Evolutionary conservation across 2,113 vertebrate genomes (phyloP).

Genomic region (Lycaon pictus): DNA sequence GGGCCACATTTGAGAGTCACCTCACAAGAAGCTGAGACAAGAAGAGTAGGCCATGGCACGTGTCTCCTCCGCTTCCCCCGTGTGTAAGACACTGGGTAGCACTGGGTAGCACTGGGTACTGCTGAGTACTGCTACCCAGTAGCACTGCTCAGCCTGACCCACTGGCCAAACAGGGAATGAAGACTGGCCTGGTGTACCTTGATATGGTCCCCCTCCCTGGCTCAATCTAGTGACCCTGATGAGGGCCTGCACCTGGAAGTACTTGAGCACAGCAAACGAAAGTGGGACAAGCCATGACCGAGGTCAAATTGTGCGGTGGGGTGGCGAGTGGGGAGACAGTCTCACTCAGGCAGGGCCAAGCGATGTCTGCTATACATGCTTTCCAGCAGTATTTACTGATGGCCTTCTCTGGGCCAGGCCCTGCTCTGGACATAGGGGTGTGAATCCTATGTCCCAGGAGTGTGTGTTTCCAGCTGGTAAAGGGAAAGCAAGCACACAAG

Average conservation of each 20-base stretch:
- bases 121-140: too few relatives aligned
- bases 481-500: not conserved
- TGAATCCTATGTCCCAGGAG: not conserved
- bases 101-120: too few relatives aligned
- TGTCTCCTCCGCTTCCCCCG: accelerated
- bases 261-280: not conserved
- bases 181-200: not conserved
- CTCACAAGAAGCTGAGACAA: not conserved
- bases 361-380: not conserved
- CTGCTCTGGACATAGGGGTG: not conserved
- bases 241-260: not conserved
- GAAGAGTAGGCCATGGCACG: accelerated
- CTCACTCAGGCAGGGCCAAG: not conserved
- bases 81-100: accelerated
- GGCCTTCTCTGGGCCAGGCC: not conserved
- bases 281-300: not conserved
- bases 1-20: not conserved
- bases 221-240: not conserved
- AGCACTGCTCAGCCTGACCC: not conserved
- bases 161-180: not conserved
- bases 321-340: accelerated
- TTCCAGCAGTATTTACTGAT: not conserved
- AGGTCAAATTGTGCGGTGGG: accelerated
- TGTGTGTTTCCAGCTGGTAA: not conserved
- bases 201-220: accelerated